These are phyloP conservation scores for Bathynomus jamesi DNA, from an alignment of 1,140 invertebrate species.

Conservation along the genomic window DNA sequence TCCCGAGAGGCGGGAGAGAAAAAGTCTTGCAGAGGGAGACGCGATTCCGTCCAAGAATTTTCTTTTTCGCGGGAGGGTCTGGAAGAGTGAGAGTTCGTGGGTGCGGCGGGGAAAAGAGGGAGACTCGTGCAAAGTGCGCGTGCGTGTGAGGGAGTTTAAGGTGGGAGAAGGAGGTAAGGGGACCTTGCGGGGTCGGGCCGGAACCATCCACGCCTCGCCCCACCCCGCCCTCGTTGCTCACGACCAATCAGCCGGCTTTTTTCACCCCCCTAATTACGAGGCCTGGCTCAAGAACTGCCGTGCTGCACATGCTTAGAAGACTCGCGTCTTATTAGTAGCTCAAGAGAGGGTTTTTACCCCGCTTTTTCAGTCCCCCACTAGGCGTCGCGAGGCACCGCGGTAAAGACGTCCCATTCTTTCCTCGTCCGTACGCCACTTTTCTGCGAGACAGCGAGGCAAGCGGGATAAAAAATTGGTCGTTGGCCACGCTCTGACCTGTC, in stretches of 20 bases:
- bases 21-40: neutral
- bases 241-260: conserved; percentile 39
- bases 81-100: neutral
- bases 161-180: conserved; percentile 7
- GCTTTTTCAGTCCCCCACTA: conserved; percentile 37
- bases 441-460: conserved; percentile 30
- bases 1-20: neutral
- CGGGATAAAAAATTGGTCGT: conserved; percentile 33
- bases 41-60: neutral
- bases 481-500: conserved; percentile 30
- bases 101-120: neutral
- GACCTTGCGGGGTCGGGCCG: conserved; percentile 35
- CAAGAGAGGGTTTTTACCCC: conserved; percentile 38
- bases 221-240: conserved; percentile 36
- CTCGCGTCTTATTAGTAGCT: conserved; percentile 39
- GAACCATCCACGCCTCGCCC: conserved; percentile 34
- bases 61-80: neutral
- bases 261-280: conserved; percentile 39
- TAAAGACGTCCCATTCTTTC: conserved; percentile 39
- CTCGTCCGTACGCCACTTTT: conserved; percentile 36
- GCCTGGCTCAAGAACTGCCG: conserved; percentile 38
- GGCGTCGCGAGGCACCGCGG: conserved; percentile 36
- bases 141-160: neutral
- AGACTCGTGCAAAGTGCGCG: neutral
- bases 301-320: conserved; percentile 39